phyloP scores from a whole-genome alignment of 2,797 vertebrate genomes.

The Helostoma temminkii region DNA sequence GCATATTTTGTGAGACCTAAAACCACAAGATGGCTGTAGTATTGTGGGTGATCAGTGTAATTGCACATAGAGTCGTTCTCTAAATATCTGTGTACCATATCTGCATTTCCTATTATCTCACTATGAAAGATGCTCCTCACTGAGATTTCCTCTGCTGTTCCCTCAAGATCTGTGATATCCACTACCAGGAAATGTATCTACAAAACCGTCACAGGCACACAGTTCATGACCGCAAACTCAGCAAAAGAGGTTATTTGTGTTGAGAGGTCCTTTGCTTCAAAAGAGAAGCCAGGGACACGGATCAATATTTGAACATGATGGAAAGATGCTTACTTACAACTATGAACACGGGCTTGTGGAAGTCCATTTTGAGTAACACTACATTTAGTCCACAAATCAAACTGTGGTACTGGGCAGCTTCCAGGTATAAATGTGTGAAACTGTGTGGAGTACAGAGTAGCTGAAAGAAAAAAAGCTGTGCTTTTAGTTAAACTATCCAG shows the following conservation, averaged over 20 bases:
- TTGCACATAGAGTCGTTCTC: no score
- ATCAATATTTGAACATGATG: conserved; percentile 57
- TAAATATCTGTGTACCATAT: background rate
- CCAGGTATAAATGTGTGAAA: conserved; percentile 8
- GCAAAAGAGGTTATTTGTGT: conserved; percentile 30
- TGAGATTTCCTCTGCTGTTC: background rate
- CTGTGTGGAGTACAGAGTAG: background rate
- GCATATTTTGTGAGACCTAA: no score
- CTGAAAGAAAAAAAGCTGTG: background rate
- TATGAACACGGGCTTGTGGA: conserved; percentile 28
- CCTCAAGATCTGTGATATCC: background rate
- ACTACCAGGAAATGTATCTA: conserved; percentile 11
- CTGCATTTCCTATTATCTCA: background rate
- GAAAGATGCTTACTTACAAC: conserved; percentile 42
- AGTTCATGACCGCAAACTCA: conserved; percentile 20
- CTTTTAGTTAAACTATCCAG: conserved; percentile 12
- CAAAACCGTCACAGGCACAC: background rate
- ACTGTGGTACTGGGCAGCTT: background rate
- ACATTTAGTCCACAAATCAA: background rate
- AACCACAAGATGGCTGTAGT: no score
- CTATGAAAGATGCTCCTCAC: background rate
- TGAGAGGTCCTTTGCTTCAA: conserved; percentile 17
- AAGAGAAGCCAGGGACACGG: conserved; percentile 24
- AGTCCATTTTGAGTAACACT: conserved; percentile 28
- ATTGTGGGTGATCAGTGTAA: no score